Conservation (phyloP, 2,113 vertebrate genomes). For the Rattus norvegicus region GRCr8 NC_086025.1:119039001-119039500, state of each 20-base stretch:
- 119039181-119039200: not conserved
- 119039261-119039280: not conserved
- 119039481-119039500: not conserved
- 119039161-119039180: not conserved
- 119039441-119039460: accelerated
- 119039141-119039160: accelerated
- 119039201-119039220: not conserved
- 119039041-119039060: too few relatives aligned
- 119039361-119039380: too few relatives aligned
- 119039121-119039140: accelerated
- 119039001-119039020: not conserved
- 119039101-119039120: not conserved
- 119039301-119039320: not conserved
- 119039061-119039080: not conserved
- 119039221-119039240: conserved; percentile 22
- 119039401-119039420: not conserved
- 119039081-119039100: not conserved
- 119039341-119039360: not conserved
- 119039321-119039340: not conserved
- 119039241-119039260: not conserved
- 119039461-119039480: not conserved
- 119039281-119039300: not conserved
- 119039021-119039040: not conserved
- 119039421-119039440: not conserved
- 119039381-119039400: too few relatives aligned